A percentile compares a stretch with the other conserved stretches of the same genome.
These are phyloP conservation scores for Aegotheles bennettii DNA, from an alignment of 2,113 vertebrate genomes.

Conservation along the genomic window DNA sequence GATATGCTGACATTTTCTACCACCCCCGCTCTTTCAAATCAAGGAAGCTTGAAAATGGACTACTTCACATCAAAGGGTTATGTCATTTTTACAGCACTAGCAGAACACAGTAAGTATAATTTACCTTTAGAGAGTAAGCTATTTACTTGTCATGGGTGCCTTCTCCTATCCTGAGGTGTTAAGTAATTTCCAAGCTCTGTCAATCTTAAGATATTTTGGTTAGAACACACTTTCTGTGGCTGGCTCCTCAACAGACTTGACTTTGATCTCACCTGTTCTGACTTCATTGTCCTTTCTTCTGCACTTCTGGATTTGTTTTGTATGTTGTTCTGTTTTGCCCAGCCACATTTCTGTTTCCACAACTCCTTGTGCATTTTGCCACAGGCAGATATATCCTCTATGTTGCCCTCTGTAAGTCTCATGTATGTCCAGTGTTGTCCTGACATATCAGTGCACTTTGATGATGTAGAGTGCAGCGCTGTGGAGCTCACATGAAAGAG, in stretches of 20 bases:
- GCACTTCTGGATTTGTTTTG: not conserved
- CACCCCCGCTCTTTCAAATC: not conserved
- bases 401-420: too few relatives aligned
- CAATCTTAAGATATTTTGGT: not conserved
- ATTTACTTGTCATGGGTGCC: not conserved
- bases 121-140: not conserved
- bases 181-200: not conserved
- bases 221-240: not conserved
- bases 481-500: not conserved
- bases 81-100: not conserved
- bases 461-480: not conserved
- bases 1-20: not conserved
- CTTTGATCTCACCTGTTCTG: not conserved
- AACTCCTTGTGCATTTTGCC: not conserved
- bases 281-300: not conserved
- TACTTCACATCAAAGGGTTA: not conserved
- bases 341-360: not conserved
- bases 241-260: not conserved
- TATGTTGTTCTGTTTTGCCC: not conserved
- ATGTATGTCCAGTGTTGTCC: rapidly evolving
- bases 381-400: not conserved
- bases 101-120: not conserved
- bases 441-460: not conserved
- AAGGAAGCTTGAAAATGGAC: not conserved
- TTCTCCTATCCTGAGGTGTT: not conserved